These are phyloP conservation scores for Lagria hirta DNA, from an alignment of 2,888 invertebrate species.

Conservation along the genomic window DNA sequence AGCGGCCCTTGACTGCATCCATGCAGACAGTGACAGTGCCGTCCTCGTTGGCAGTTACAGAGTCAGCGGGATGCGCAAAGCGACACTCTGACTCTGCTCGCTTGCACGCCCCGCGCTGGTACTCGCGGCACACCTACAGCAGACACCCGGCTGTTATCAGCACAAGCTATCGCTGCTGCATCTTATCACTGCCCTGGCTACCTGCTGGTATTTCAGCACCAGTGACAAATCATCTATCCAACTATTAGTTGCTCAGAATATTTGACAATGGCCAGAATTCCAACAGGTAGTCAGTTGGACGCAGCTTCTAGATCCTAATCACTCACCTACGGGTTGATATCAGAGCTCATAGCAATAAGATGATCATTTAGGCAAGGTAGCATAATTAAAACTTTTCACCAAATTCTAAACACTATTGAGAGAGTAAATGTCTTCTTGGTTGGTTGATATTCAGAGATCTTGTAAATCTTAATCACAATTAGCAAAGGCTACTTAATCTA, in stretches of 20 bases:
- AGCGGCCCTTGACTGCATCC: slow-evolving; percentile 99
- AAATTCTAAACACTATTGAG: too few species aligned
- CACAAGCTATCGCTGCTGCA: slow-evolving; percentile 52
- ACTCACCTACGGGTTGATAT: slow-evolving; percentile 31
- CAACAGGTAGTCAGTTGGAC: slow-evolving; percentile 25
- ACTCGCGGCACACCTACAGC: slow-evolving; percentile 96
- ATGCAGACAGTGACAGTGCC: slow-evolving; percentile 99
- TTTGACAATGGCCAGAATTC: slow-evolving; percentile 6
- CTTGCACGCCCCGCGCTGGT: slow-evolving; percentile 98
- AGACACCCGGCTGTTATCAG: slow-evolving; percentile 50
- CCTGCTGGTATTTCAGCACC: slow-evolving; percentile 9
- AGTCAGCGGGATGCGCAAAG: slow-evolving; percentile 97
- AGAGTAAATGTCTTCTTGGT: too few species aligned
- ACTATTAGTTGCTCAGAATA: not conserved
- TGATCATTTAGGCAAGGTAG: slow-evolving; percentile 37
- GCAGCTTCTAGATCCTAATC: slow-evolving; percentile 30
- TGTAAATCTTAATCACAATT: too few species aligned
- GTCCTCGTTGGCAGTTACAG: slow-evolving; percentile 95
- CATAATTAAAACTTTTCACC: too few species aligned
- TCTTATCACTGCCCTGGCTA: slow-evolving; percentile 32
- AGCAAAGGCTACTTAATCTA: too few species aligned
- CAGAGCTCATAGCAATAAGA: slow-evolving; percentile 32
- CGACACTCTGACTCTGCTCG: slow-evolving; percentile 97
- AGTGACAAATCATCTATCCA: too few species aligned
- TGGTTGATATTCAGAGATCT: too few species aligned